Evolutionary conservation across 2,113 vertebrate species (phyloP).

Genomic region (Mola mola): DNA sequence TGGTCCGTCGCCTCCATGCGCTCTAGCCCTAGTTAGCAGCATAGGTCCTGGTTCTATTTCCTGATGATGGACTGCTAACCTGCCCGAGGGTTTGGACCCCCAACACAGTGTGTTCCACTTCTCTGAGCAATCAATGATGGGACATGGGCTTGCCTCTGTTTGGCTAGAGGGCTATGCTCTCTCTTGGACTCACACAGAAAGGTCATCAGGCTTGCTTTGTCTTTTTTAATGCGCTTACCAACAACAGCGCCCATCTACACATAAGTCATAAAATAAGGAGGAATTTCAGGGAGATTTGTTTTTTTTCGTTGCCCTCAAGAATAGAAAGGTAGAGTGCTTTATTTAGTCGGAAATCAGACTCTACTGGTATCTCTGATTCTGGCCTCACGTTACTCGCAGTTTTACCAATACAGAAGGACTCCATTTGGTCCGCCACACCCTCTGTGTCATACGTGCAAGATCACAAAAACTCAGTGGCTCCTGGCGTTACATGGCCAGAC

Average conservation of each 20-base stretch:
- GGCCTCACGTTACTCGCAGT: constrained; percentile 14
- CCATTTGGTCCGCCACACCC: constrained; percentile 40
- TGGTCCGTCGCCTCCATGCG: constrained; percentile 34
- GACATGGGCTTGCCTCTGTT: constrained; percentile 19
- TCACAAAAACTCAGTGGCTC: constrained; percentile 28
- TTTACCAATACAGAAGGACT: constrained; percentile 47
- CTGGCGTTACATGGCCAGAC: constrained; percentile 38
- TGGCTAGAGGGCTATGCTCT: background rate
- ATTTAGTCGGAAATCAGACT: too few relatives aligned
- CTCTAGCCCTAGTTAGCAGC: constrained; percentile 43
- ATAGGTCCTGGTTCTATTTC: too few relatives aligned
- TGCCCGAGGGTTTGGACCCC: constrained; percentile 46
- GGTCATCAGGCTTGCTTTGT: constrained; percentile 1
- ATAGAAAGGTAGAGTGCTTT: background rate
- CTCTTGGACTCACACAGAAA: background rate
- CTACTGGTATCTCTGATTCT: constrained; percentile 8
- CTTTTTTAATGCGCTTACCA: constrained; percentile 8
- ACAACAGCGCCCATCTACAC: background rate
- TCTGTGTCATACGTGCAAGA: constrained; percentile 31
- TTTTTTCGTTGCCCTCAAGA: background rate
- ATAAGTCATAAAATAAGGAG: background rate
- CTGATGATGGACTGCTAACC: constrained; percentile 54
- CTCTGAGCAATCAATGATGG: constrained; percentile 63
- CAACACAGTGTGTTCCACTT: constrained; percentile 55
- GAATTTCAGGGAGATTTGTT: background rate